A percentile compares a stretch with the other conserved stretches of the same genome.
phyloP scores from a whole-genome alignment of 2,113 vertebrate genomes.

The Spermophilus dauricus region DNA sequence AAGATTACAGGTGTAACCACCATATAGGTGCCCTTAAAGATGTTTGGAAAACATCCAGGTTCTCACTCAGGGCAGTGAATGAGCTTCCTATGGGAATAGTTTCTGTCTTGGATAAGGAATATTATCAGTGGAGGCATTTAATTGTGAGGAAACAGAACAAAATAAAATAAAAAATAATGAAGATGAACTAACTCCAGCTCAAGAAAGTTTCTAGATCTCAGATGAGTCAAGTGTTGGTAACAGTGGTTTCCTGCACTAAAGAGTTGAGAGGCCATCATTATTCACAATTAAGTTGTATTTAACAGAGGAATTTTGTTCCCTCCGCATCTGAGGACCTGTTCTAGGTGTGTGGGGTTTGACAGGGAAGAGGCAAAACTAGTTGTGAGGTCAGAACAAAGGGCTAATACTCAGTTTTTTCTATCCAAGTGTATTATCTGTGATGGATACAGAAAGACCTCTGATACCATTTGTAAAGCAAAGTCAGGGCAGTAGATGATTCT shows the following conservation, averaged over 20 bases:
- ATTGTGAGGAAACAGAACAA: neutral
- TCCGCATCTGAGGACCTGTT: neutral
- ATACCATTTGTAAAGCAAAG: neutral
- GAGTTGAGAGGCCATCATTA: neutral
- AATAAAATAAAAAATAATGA: neutral
- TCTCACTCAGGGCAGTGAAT: constrained; percentile 3
- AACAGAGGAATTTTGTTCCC: accelerated
- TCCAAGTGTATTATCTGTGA: neutral
- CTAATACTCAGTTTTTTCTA: neutral
- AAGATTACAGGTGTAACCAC: neutral
- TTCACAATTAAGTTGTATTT: neutral
- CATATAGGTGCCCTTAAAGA: neutral
- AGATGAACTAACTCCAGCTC: neutral
- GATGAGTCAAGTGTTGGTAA: neutral
- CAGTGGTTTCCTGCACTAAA: neutral
- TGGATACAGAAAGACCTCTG: neutral
- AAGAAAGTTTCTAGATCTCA: neutral
- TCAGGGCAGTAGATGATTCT: neutral
- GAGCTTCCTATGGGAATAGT: neutral
- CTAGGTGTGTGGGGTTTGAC: neutral
- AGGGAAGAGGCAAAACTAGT: neutral
- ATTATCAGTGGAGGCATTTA: neutral
- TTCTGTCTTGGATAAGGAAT: neutral
- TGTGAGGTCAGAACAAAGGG: neutral
- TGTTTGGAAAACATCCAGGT: neutral